phyloP scores from a whole-genome alignment of 2,888 invertebrate species.

The Trileptium ribeirensis region DNA sequence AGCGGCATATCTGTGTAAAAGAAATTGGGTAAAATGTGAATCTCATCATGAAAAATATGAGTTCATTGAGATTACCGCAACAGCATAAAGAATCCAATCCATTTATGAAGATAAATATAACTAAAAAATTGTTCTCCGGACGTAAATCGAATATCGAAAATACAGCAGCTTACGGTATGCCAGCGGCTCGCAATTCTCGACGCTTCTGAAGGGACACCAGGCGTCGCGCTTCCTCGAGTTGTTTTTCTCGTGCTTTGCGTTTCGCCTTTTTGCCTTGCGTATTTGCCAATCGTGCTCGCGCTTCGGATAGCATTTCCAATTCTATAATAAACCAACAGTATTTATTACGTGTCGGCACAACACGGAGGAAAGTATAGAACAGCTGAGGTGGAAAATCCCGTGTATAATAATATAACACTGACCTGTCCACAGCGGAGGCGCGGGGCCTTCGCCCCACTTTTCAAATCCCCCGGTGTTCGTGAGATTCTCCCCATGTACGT shows the following conservation, averaged over 20 bases:
- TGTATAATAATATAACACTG: no score
- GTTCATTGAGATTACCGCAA: slow-evolving; percentile 48
- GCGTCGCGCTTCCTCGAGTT: slow-evolving; percentile 89
- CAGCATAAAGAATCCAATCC: background rate
- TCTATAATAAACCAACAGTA: slow-evolving; percentile 59
- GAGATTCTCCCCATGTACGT: no score
- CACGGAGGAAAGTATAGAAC: background rate
- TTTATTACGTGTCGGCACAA: background rate
- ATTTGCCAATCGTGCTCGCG: slow-evolving; percentile 92
- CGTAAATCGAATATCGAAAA: no score
- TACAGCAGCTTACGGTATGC: slow-evolving; percentile 62
- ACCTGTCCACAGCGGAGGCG: no score
- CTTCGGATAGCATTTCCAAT: slow-evolving; percentile 97
- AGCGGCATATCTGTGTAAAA: no score
- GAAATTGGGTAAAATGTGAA: no score
- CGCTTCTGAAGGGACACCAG: slow-evolving; percentile 93
- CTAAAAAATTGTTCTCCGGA: no score
- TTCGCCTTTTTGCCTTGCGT: slow-evolving; percentile 76
- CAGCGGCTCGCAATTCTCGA: slow-evolving; percentile 92
- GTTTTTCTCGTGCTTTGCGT: slow-evolving; percentile 82
- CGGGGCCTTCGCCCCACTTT: no score
- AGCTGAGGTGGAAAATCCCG: no score
- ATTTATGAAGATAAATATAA: background rate
- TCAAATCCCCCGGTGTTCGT: no score
- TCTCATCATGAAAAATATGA: no score